Base-by-base conservation (phyloP, 2,113 vertebrate genomes). In the Sturnira hondurensis region DNA sequence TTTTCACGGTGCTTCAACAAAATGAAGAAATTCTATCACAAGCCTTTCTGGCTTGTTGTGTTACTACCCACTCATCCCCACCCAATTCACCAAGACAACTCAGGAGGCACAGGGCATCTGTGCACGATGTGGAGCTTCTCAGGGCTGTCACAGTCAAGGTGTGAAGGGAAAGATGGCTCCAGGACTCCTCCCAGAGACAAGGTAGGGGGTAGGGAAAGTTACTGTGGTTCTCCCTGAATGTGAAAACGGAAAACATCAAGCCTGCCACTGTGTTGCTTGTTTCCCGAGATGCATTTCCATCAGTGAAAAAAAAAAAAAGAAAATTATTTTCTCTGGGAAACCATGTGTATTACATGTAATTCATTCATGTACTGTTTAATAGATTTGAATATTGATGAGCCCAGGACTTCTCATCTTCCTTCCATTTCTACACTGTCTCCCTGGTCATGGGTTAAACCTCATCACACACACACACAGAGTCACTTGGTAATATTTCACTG, bases 261-360 rank as follows among this genome's bases (percentile, higher is more conserved):
- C 33, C 14, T 47, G 54, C 52, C 52, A 13, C 17, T 20, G 16
- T 89, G 36, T 45, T 81, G 43, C 36, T 89, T 68, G 2, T 58
- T 86, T 24, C 61, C 38, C 41, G 68, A 67, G 56, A 73, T 47
- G 38, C 54, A 36, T 3, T 65, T 13, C 20, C 65, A 73, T 86
- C 61, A 33, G 15, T 38, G n/a, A 86, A 92, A n/a, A n/a, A n/a
- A 26, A 19, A 91, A 68, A 89, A 12, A 70, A 90, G 56, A 31
- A 74, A 78, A 88, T 38, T 68, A 77, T 86, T 96, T 85, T 95
- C 31, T 41, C 33, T 58, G 87, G 56, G 24, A 92, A 93, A 90
- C 50, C 11, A 50, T 80, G 7, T 61, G 12, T 11, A 74, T 74
- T 81, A 65, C 19, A 82, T 16, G 14, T 31, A 86, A 89, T 70